These are phyloP conservation scores for Trypoxylus dichotomus DNA, from an alignment of 1,140 invertebrate genomes.

Conservation along the genomic window DNA sequence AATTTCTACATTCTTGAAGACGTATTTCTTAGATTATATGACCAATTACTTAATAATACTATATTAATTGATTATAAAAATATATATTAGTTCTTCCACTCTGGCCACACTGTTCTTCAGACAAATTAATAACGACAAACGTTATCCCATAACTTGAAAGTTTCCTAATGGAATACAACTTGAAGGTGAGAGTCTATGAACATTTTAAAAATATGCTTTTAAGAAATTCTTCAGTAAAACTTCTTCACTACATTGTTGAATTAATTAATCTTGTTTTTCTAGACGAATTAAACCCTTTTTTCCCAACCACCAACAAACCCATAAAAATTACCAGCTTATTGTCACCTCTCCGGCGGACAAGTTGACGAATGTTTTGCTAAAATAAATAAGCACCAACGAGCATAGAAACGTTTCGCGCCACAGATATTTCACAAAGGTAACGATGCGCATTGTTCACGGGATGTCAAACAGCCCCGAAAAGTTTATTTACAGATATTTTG, in stretches of 20 bases:
- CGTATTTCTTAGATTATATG: no score
- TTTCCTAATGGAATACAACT: no score
- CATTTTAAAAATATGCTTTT: not conserved
- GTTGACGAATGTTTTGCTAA: slow-evolving; percentile 24
- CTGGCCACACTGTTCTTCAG: no score
- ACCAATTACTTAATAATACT: no score
- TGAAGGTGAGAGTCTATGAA: no score
- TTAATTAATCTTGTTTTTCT: not conserved
- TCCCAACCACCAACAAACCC: not conserved
- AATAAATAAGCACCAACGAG: slow-evolving; percentile 20
- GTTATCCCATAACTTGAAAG: no score
- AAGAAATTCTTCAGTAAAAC: no score
- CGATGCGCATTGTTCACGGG: not conserved
- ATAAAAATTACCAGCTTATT: slow-evolving; percentile 17
- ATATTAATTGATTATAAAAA: no score
- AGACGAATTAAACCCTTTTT: not conserved
- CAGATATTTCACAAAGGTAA: slow-evolving; percentile 22
- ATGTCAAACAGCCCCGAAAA: slow-evolving; percentile 20
- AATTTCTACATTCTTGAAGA: no score
- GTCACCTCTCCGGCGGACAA: not conserved
- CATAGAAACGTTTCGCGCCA: not conserved
- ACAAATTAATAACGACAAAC: no score
- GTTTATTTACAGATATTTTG: slow-evolving; percentile 34
- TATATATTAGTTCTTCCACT: no score
- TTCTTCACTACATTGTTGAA: no score